phyloP scores from a whole-genome alignment of 2,113 vertebrate species.

The Crotalus tigris region DNA sequence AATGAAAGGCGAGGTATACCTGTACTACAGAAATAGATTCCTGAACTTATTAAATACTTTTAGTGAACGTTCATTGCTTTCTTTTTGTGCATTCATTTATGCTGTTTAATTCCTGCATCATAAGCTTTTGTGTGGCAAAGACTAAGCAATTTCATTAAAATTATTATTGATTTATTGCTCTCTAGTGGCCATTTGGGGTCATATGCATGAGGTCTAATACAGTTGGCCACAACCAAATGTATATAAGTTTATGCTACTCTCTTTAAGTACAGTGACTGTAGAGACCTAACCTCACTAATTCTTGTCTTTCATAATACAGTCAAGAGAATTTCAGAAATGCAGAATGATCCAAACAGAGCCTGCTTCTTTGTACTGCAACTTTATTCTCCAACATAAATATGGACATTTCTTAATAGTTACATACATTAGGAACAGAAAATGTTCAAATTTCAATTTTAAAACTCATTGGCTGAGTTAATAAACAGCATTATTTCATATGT shows the following conservation, averaged over 20 bases:
- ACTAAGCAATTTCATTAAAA: conserved; percentile 3
- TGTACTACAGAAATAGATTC: neutral
- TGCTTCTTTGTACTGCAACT: neutral
- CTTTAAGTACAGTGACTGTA: accelerated
- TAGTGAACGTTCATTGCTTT: neutral
- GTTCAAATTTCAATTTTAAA: neutral
- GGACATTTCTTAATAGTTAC: neutral
- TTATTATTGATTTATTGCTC: conserved; percentile 32
- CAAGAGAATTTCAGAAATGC: neutral
- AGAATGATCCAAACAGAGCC: neutral
- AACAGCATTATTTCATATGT: neutral
- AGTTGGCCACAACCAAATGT: neutral
- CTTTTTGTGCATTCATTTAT: neutral
- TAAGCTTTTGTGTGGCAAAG: neutral
- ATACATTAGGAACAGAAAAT: neutral
- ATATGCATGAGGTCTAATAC: neutral
- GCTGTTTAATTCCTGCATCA: neutral
- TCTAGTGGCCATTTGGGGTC: conserved; percentile 12
- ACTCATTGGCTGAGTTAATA: neutral
- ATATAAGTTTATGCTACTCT: accelerated
- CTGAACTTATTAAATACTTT: neutral
- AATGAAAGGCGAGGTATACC: neutral
- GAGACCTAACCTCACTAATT: neutral
- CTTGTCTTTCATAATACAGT: neutral
- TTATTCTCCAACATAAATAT: too few species aligned